These are phyloP conservation scores for Strix uralensis DNA, from an alignment of 2,113 vertebrate genomes.

Conservation along the genomic window DNA sequence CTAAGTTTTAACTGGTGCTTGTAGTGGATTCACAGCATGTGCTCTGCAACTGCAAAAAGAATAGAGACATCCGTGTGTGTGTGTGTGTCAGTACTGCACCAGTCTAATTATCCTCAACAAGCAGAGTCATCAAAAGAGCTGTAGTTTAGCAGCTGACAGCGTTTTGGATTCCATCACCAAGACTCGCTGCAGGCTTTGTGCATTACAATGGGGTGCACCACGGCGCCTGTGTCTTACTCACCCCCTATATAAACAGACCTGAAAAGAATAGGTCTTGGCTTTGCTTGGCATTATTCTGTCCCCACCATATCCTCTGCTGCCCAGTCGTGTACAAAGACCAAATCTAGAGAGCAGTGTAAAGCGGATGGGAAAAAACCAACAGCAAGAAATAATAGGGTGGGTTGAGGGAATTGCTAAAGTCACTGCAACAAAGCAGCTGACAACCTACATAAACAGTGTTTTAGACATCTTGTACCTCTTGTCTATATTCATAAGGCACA, in stretches of 20 bases:
- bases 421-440: rapidly evolving
- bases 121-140: conserved; percentile 62
- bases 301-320: background rate
- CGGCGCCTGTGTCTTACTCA: background rate
- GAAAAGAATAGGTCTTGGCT: background rate
- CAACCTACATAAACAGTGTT: rapidly evolving
- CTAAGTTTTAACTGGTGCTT: background rate
- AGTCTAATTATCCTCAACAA: conserved; percentile 67
- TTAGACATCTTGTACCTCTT: background rate
- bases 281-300: background rate
- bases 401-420: background rate
- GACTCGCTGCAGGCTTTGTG: conserved; percentile 45
- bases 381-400: background rate
- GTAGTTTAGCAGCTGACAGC: conserved; percentile 51
- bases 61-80: conserved; percentile 57
- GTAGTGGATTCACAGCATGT: conserved; percentile 37
- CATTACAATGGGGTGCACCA: background rate
- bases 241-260: background rate
- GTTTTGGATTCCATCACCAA: conserved; percentile 30
- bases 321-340: background rate
- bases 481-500: rapidly evolving
- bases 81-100: conserved; percentile 44
- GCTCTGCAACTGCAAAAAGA: background rate
- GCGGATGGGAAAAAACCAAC: rapidly evolving
- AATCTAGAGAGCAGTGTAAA: background rate